Percentiles rank a stretch among this genome's conserved stretches.
phyloP scores from a whole-genome alignment of 2,113 vertebrate species.

The Vicugna pacos region DNA sequence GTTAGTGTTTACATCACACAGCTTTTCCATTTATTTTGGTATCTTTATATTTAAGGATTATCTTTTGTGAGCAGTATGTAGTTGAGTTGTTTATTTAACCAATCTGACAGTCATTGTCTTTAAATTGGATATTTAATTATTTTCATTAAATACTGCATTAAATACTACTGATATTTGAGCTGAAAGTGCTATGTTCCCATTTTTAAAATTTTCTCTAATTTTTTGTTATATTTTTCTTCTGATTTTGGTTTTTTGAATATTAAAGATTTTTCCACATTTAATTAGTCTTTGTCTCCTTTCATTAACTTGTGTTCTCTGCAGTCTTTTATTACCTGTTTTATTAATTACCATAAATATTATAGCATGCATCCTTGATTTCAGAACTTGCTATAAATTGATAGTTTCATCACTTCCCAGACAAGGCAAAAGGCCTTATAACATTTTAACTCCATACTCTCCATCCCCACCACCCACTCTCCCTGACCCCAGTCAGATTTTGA shows the following conservation, averaged over 20 bases:
- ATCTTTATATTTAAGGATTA: not conserved
- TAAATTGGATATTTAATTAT: not conserved
- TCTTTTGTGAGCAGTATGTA: not conserved
- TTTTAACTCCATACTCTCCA: not conserved
- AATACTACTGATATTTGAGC: not conserved
- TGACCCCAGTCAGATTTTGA: not conserved
- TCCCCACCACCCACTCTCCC: no score
- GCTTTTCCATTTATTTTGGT: not conserved
- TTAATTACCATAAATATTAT: not conserved
- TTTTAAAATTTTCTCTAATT: not conserved
- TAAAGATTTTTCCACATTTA: not conserved
- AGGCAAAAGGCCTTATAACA: not conserved
- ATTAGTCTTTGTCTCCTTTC: not conserved
- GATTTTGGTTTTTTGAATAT: not conserved
- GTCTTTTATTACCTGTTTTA: not conserved
- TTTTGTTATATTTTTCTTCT: not conserved
- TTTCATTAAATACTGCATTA: not conserved
- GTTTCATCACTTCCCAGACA: not conserved
- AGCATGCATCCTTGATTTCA: not conserved
- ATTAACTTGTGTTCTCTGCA: not conserved
- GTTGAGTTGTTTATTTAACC: not conserved
- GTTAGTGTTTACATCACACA: not conserved
- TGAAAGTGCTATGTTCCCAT: not conserved
- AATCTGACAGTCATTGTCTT: not conserved
- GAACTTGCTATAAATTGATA: not conserved